Evolutionary conservation across 1,140 invertebrate species (phyloP).

Genomic region (Phymastichus coffea): DNA sequence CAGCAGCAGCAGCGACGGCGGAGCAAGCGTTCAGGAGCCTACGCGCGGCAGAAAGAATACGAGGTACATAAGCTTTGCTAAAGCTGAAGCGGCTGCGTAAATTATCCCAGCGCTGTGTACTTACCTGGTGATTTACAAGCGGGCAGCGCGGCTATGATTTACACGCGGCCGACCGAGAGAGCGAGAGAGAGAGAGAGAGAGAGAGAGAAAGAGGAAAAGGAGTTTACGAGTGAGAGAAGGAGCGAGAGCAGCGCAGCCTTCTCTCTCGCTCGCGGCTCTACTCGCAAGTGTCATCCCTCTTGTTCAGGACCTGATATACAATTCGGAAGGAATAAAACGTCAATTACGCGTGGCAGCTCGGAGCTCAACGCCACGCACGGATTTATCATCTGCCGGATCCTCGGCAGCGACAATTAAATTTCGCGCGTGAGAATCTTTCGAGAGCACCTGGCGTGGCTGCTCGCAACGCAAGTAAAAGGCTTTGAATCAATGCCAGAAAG

Average conservation of each 20-base stretch:
- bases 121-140: conserved; percentile 54
- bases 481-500: too few species aligned
- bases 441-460: too few species aligned
- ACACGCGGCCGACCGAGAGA: conserved; percentile 36
- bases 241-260: neutral
- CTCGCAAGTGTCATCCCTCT: conserved; percentile 16
- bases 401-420: neutral
- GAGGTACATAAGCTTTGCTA: conserved; percentile 23
- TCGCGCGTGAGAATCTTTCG: neutral
- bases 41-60: too few species aligned
- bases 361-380: neutral
- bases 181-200: neutral
- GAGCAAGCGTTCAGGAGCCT: too few species aligned
- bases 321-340: conserved; percentile 30
- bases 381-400: conserved; percentile 4
- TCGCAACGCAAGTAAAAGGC: too few species aligned
- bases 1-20: too few species aligned
- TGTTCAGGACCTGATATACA: conserved; percentile 9
- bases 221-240: neutral
- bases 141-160: conserved; percentile 52
- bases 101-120: conserved; percentile 54
- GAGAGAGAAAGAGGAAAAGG: neutral
- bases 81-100: conserved; percentile 50
- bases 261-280: neutral
- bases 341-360: conserved; percentile 32